Percentiles rank a stretch among this genome's conserved stretches.
These are phyloP conservation scores for Sarcophilus harrisii DNA, from an alignment of 2,797 vertebrate species.

Conservation along the genomic window DNA sequence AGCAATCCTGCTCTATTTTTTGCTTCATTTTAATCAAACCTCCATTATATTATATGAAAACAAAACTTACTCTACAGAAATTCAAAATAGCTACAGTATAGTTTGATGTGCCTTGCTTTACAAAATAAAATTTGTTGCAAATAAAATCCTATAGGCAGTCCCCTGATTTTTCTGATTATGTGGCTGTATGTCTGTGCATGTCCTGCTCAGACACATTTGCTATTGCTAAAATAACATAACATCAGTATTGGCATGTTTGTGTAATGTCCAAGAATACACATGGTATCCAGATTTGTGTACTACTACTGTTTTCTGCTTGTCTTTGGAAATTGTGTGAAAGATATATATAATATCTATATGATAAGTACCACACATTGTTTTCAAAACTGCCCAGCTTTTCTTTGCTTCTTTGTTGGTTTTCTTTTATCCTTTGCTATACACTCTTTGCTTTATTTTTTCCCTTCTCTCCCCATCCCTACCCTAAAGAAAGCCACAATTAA, in stretches of 20 bases:
- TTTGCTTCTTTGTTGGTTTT: too few species aligned
- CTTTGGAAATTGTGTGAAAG: slow-evolving; percentile 32
- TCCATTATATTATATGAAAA: slow-evolving; percentile 28
- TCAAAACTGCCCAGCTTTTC: too few species aligned
- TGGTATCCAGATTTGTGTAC: not conserved
- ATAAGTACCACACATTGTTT: too few species aligned
- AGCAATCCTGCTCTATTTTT: slow-evolving; percentile 23
- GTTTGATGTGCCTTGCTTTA: slow-evolving; percentile 13
- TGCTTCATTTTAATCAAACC: not conserved
- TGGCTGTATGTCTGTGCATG: not conserved
- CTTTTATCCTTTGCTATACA: too few species aligned
- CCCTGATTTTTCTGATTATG: slow-evolving; percentile 22
- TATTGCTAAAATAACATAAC: not conserved
- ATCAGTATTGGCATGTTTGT: not conserved
- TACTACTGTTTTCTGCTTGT: slow-evolving; percentile 38
- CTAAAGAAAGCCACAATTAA: too few species aligned
- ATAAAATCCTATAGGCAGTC: slow-evolving; percentile 49
- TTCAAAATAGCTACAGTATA: not conserved
- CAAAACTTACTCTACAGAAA: not conserved
- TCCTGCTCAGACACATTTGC: slow-evolving; percentile 23
- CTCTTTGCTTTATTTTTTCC: too few species aligned
- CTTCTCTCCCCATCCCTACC: too few species aligned
- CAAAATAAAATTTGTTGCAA: slow-evolving; percentile 27
- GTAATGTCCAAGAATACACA: not conserved
- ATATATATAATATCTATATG: not conserved